Conservation (phyloP, 2,888 invertebrate species). For the Rotaria socialis region DNA sequence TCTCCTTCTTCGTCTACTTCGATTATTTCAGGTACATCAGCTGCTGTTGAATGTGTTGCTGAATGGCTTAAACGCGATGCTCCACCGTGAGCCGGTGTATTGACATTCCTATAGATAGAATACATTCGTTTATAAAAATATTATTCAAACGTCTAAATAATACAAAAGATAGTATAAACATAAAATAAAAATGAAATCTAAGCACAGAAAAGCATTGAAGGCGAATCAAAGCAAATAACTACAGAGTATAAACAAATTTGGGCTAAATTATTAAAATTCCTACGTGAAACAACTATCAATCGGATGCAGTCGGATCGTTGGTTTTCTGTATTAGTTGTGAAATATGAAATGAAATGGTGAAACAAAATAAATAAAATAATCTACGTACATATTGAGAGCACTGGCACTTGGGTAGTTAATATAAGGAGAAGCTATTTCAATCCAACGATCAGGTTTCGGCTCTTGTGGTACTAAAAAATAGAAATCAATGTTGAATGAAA, state of each 20-base stretch:
- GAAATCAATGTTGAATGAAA: not conserved
- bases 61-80: not conserved
- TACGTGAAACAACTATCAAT: not conserved
- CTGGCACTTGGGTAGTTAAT: slow-evolving; percentile 52
- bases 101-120: not conserved
- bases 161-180: not conserved
- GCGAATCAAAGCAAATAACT: not conserved
- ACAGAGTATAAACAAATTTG: too few species aligned
- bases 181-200: not conserved
- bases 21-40: not conserved
- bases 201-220: not conserved
- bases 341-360: not conserved
- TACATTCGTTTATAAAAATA: too few species aligned
- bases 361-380: not conserved
- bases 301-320: not conserved
- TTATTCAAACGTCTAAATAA: too few species aligned
- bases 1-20: not conserved
- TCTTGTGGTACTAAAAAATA: not conserved
- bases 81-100: not conserved
- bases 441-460: slow-evolving; percentile 55
- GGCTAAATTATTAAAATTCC: not conserved
- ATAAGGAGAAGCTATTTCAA: slow-evolving; percentile 58
- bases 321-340: not conserved
- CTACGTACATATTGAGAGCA: not conserved
- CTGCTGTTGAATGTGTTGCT: not conserved